phyloP scores from a whole-genome alignment of 2,797 vertebrate species.

The Poeciliopsis turneri region DNA sequence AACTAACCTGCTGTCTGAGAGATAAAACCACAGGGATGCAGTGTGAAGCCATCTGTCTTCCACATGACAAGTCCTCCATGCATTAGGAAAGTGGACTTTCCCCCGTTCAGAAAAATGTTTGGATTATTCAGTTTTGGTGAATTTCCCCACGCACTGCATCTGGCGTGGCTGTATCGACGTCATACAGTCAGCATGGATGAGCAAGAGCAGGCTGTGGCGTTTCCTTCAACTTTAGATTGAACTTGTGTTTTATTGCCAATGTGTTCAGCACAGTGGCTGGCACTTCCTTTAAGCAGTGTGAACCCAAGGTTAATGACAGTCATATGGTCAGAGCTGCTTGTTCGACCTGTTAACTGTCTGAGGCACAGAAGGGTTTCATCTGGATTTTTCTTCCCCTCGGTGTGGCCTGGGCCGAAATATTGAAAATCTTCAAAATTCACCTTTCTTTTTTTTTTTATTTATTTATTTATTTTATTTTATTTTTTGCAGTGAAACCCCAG shows the following conservation, averaged over 20 bases:
- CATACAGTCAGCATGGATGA: slow-evolving; percentile 33
- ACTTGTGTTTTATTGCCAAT: slow-evolving; percentile 60
- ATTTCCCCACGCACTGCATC: background rate
- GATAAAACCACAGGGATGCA: slow-evolving; percentile 26
- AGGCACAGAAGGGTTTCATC: slow-evolving; percentile 5
- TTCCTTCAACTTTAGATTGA: slow-evolving; percentile 53
- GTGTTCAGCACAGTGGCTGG: slow-evolving; percentile 40
- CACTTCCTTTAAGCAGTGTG: slow-evolving; percentile 42
- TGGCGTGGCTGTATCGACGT: background rate
- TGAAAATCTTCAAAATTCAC: background rate
- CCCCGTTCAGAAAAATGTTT: background rate
- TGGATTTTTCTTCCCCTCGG: background rate
- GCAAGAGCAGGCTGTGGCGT: slow-evolving; percentile 22
- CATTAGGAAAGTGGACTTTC: background rate
- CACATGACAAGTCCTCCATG: slow-evolving; percentile 8
- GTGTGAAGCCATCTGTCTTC: slow-evolving; percentile 16
- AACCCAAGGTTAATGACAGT: slow-evolving; percentile 58
- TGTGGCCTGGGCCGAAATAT: background rate
- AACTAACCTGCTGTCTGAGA: slow-evolving; percentile 31
- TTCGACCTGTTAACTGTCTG: slow-evolving; percentile 49
- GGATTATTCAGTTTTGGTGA: background rate
- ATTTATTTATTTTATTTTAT: no score
- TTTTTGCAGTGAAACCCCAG: background rate
- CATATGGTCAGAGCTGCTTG: slow-evolving; percentile 48
- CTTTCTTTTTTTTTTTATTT: background rate